Percentiles rank a stretch among this genome's conserved stretches.
Evolutionary conservation across 2,113 vertebrate genomes (phyloP).

Genomic region (Carassius auratus): DNA sequence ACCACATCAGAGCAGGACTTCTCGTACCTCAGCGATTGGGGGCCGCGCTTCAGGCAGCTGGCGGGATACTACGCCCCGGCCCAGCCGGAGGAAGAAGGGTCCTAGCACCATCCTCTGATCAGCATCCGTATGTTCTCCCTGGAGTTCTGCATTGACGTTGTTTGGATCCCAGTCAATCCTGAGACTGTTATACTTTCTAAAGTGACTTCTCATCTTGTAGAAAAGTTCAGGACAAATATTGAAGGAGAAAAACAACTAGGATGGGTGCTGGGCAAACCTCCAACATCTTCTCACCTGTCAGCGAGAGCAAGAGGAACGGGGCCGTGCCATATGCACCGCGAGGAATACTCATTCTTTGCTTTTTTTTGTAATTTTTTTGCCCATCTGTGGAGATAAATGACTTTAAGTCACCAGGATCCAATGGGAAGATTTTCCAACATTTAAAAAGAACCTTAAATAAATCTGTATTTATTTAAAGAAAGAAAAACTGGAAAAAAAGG

Average conservation of each 20-base stretch:
- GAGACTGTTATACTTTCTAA: conserved; percentile 23
- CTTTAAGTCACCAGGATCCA: not conserved
- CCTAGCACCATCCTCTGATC: conserved; percentile 76
- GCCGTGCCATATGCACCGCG: conserved; percentile 32
- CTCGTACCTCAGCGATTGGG: conserved; percentile 93
- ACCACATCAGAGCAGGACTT: conserved; percentile 95
- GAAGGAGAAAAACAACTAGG: not conserved
- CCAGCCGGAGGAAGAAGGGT: conserved; percentile 81
- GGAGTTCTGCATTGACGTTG: conserved; percentile 24
- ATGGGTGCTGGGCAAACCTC: conserved; percentile 30
- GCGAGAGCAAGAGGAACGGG: not conserved
- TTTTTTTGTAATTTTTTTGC: conserved; percentile 27
- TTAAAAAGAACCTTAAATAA: conserved; percentile 48
- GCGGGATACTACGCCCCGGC: conserved; percentile 88
- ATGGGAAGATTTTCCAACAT: not conserved
- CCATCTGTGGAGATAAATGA: conserved; percentile 25
- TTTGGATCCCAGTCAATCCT: conserved; percentile 28
- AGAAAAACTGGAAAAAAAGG: conserved; percentile 42
- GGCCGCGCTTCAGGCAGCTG: conserved; percentile 92
- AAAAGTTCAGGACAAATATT: conserved; percentile 19
- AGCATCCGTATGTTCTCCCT: not conserved
- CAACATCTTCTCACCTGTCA: conserved; percentile 44
- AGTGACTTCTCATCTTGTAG: conserved; percentile 24
- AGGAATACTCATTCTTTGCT: conserved; percentile 18
- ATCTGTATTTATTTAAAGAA: conserved; percentile 72